These are phyloP conservation scores for Microplitis mediator DNA, from an alignment of 1,140 invertebrate genomes.

Conservation along the genomic window DNA sequence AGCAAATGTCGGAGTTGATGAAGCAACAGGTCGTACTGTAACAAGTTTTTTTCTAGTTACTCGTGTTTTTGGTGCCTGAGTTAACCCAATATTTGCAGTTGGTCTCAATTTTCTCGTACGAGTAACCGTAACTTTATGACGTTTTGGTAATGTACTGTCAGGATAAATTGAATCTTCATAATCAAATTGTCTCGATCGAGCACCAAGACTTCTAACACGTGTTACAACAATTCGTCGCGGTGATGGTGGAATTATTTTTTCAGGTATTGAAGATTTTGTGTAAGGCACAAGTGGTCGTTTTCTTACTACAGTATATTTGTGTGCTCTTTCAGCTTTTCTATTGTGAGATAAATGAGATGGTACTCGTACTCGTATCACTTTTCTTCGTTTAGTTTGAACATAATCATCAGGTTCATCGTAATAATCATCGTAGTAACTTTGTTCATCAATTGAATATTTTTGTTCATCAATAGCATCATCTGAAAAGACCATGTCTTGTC, in stretches of 20 bases:
- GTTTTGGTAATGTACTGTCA: constrained; percentile 26
- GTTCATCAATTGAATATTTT: constrained; percentile 18
- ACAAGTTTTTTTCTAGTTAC: constrained; percentile 56
- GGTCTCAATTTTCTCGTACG: constrained; percentile 52
- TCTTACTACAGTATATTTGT: constrained; percentile 55
- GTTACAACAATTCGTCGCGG: constrained; percentile 53
- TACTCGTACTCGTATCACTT: constrained; percentile 51
- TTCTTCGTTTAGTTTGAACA: constrained; percentile 39
- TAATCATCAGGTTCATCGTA: constrained; percentile 35
- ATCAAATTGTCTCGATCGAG: constrained; percentile 17
- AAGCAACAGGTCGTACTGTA: constrained; percentile 49
- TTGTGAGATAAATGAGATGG: constrained; percentile 41
- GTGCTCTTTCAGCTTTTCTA: constrained; percentile 45
- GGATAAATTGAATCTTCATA: constrained; percentile 1
- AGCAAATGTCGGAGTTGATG: constrained; percentile 48
- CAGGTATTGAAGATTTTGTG: constrained; percentile 25
- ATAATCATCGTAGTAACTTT: constrained; percentile 17
- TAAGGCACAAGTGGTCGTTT: constrained; percentile 48
- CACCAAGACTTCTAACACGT: constrained; percentile 42
- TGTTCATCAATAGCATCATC: constrained; percentile 42
- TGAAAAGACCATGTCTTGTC: constrained; percentile 49
- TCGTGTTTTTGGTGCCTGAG: constrained; percentile 37
- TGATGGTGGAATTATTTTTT: constrained; percentile 24
- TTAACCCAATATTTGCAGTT: constrained; percentile 25
- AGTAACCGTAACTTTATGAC: constrained; percentile 56